Conservation (phyloP, 2,888 invertebrate genomes). For the Crioceris asparagi region DNA sequence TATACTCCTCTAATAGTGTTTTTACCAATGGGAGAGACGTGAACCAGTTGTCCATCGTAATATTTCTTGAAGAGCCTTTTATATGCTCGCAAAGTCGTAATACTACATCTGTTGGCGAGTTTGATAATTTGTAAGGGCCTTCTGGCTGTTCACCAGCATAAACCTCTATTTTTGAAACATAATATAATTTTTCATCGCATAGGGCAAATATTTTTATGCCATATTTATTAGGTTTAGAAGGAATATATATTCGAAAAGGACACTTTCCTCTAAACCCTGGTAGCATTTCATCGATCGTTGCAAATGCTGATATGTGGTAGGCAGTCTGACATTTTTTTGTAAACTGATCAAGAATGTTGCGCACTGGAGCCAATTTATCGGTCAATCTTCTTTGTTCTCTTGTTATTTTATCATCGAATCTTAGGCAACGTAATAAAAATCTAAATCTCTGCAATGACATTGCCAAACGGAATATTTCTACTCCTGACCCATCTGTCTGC, state of each 20-base stretch:
- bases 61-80: conserved; percentile 2
- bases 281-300: conserved; percentile 5
- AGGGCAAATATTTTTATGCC: conserved; percentile 5
- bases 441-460: conserved; percentile 8
- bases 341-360: conserved; percentile 2
- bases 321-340: background rate
- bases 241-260: conserved; percentile 1
- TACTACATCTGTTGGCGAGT: conserved; percentile 2
- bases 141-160: conserved; percentile 1
- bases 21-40: background rate
- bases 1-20: background rate
- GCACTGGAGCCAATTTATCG: background rate
- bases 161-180: conserved; percentile 1
- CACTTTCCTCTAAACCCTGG: conserved; percentile 3
- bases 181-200: conserved; percentile 1
- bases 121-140: conserved; percentile 2
- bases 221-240: conserved; percentile 3
- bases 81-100: background rate
- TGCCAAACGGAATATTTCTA: conserved; percentile 12
- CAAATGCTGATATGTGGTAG: conserved; percentile 5
- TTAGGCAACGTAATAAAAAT: conserved; percentile 2
- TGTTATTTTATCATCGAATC: conserved; percentile 3
- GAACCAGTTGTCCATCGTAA: conserved; percentile 2
- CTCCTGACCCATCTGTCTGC: conserved; percentile 8
- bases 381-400: background rate